A percentile compares a stretch with the other conserved stretches of the same genome.
Evolutionary conservation across 1,140 invertebrate genomes (phyloP).

Genomic region (Cherax destructor): DNA sequence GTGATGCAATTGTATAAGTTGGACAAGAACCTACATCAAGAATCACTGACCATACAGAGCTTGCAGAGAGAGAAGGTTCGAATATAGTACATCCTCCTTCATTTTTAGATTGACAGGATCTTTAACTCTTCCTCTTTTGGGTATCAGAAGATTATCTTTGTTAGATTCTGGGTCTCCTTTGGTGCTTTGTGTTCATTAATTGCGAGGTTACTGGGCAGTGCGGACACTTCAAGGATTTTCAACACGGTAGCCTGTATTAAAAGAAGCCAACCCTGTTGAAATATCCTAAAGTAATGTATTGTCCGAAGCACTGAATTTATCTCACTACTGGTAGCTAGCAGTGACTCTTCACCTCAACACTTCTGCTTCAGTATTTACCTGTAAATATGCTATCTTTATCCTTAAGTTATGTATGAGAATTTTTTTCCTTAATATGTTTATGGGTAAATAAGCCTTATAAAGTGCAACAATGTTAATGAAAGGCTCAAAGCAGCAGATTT

Average conservation of each 20-base stretch:
- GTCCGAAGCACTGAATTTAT: slow-evolving; percentile 29
- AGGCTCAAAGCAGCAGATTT: slow-evolving; percentile 10
- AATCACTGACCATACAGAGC: slow-evolving; percentile 88
- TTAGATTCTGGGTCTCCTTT: slow-evolving; percentile 60
- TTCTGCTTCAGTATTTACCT: slow-evolving; percentile 5
- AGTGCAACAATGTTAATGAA: neutral
- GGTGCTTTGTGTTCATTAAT: slow-evolving; percentile 52
- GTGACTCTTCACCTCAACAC: slow-evolving; percentile 21
- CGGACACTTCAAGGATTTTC: slow-evolving; percentile 32
- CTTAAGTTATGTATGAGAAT: slow-evolving; percentile 11
- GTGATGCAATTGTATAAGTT: slow-evolving; percentile 88
- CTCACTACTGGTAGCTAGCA: slow-evolving; percentile 44
- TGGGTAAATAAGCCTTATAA: slow-evolving; percentile 2
- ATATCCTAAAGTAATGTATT: slow-evolving; percentile 50
- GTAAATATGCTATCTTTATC: slow-evolving; percentile 25
- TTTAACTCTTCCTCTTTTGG: slow-evolving; percentile 49
- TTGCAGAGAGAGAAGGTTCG: slow-evolving; percentile 88
- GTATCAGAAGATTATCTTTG: slow-evolving; percentile 45
- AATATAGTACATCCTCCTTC: slow-evolving; percentile 66
- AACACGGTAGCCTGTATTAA: neutral
- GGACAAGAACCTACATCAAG: slow-evolving; percentile 89
- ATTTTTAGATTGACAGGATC: slow-evolving; percentile 51
- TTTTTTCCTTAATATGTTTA: slow-evolving; percentile 18
- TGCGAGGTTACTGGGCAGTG: slow-evolving; percentile 39
- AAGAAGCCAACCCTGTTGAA: slow-evolving; percentile 24